Evolutionary conservation across 2,113 vertebrate species (phyloP), one percentile per base, ranked within the genome.

Genomic region (Pseudorasbora parva): DNA sequence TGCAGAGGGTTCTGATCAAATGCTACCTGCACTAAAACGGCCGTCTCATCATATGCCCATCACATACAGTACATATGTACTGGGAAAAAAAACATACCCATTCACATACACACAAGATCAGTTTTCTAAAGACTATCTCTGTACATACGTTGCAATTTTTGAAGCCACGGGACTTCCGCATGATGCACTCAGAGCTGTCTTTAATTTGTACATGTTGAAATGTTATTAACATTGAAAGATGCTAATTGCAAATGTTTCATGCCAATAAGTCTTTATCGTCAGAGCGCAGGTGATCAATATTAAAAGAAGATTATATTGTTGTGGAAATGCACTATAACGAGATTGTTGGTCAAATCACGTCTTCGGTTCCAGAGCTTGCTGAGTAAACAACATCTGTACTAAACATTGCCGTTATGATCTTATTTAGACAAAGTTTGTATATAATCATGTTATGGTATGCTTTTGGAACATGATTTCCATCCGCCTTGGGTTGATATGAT

Each of bases 81-180:
- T 79, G 17, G 27, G 17, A 83, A 23, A 66, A 23, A 66, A 25
- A 49, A 73, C 57, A 69, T 59, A 47, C 72, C 71, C 77, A 83
- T 62, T 59, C 81, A 79, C 62, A 74, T 43, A 30, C 25, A 37
- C 47, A 49, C 43, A 69, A 54, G 69, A 72, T 90, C 88, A 27
- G 82, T 92, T 89, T 90, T 91, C 69, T 89, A 90, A 82, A 89
- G 64, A 89, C 89, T 59, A 37, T 57, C 51, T 54, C 57, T 91
- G 88, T 82, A 83, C 78, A 89, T 90, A 81, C 49, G 45, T 14
- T 91, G 57, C 93, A 88, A 75, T 91, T 85, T 91, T 49, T 84
- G 85, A 93, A 90, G 90, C 92, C 91, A 91, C 92, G 89, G 92
- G 92, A 93, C 93, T 88, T 90, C 85, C 88, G 86, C 83, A 83